phyloP scores from a whole-genome alignment of 1,140 invertebrate species.

The Eueides isabella region DNA sequence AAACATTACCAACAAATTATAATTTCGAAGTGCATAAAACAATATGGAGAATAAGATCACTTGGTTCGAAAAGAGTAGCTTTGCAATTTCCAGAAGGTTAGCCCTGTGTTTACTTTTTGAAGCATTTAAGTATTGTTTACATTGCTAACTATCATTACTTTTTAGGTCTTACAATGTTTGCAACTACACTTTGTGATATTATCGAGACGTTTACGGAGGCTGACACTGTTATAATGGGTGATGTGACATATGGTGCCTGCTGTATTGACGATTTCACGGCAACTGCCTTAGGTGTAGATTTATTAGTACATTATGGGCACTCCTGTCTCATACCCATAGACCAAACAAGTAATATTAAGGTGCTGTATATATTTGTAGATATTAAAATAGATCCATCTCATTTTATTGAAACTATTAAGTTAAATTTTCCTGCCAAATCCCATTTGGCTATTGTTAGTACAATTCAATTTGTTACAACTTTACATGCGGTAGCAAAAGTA shows the following conservation, averaged over 20 bases:
- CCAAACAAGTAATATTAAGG: constrained; percentile 93
- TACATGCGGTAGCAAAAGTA: constrained; percentile 90
- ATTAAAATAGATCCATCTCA: constrained; percentile 96
- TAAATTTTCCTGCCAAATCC: constrained; percentile 88
- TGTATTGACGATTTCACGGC: constrained; percentile 99
- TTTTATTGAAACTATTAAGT: constrained; percentile 94
- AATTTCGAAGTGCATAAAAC: constrained; percentile 99
- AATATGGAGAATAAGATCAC: constrained; percentile 95
- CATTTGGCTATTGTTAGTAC: constrained; percentile 95
- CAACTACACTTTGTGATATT: constrained; percentile 96
- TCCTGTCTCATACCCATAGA: constrained; percentile 98
- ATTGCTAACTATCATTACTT: constrained; percentile 26
- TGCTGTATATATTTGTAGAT: constrained; percentile 98
- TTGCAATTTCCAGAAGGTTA: constrained; percentile 98
- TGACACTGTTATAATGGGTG: constrained; percentile 98
- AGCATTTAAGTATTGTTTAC: neutral
- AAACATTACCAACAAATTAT: constrained; percentile 95
- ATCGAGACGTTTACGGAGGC: constrained; percentile 95
- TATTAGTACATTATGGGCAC: constrained; percentile 99
- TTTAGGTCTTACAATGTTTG: constrained; percentile 90
- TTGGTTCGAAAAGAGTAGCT: constrained; percentile 93
- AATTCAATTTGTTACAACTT: constrained; percentile 97
- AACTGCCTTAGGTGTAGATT: constrained; percentile 93
- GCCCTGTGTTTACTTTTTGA: constrained; percentile 26
- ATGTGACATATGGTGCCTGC: constrained; percentile 99